phyloP scores from a whole-genome alignment of 2,113 vertebrate species.

The Takifugu flavidus region DNA sequence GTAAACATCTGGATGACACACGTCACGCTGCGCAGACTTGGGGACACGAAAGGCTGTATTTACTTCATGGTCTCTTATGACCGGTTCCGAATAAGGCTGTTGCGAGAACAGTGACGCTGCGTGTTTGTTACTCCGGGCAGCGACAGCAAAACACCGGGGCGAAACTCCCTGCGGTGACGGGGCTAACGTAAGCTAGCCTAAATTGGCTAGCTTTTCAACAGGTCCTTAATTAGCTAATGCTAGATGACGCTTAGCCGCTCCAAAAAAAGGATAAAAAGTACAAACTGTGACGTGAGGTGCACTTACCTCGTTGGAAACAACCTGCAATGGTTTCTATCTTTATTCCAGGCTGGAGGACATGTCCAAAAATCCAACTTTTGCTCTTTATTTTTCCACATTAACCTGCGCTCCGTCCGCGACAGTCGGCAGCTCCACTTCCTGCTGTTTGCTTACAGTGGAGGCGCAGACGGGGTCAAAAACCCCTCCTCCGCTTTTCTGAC shows the following conservation, averaged over 20 bases:
- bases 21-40: neutral
- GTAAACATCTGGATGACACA: conserved; percentile 49
- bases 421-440: conserved; percentile 18
- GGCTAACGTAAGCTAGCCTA: conserved; percentile 57
- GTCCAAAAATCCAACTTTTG: neutral
- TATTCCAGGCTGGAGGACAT: neutral
- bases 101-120: neutral
- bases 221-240: conserved; percentile 8
- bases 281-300: rapidly evolving
- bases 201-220: conserved; percentile 34
- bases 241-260: neutral
- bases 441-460: neutral
- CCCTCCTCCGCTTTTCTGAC: neutral
- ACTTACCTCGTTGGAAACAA: conserved; percentile 27
- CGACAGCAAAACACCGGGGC: conserved; percentile 20
- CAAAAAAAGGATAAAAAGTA: neutral
- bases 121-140: conserved; percentile 9
- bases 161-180: conserved; percentile 17
- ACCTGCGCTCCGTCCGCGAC: conserved; percentile 16
- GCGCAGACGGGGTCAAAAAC: neutral
- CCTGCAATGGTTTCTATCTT: neutral
- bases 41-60: neutral
- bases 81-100: neutral
- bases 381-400: neutral
- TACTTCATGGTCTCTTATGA: neutral